Evolutionary conservation across 2,888 invertebrate species (phyloP).

Genomic region (Trissoscelio sp.): DNA sequence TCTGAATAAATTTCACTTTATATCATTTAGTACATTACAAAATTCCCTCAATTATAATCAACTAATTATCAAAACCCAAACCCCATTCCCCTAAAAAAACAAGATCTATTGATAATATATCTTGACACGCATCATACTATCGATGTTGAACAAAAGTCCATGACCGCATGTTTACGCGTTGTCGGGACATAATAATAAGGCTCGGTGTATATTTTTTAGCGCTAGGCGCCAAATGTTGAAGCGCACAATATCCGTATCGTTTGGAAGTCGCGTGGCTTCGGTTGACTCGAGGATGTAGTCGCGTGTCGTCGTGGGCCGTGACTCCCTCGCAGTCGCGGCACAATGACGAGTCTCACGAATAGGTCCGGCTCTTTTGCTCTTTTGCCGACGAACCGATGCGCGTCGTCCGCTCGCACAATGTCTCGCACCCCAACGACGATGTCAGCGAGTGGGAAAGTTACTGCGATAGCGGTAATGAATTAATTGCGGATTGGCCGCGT

Average conservation of each 20-base stretch:
- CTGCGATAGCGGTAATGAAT: constrained; percentile 79
- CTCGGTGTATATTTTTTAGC: constrained; percentile 53
- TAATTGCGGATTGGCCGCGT: constrained; percentile 81
- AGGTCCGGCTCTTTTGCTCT: constrained; percentile 52
- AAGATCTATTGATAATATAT: constrained; percentile 34
- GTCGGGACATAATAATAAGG: constrained; percentile 42
- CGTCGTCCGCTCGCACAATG: constrained; percentile 17
- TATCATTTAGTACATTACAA: too few species aligned
- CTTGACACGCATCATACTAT: neutral
- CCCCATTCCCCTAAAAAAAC: too few species aligned
- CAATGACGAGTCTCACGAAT: constrained; percentile 39
- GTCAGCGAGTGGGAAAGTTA: constrained; percentile 59
- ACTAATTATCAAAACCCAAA: too few species aligned
- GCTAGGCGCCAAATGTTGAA: constrained; percentile 66
- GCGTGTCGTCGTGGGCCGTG: constrained; percentile 75
- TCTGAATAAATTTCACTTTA: too few species aligned
- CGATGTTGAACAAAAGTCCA: neutral
- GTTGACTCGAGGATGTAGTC: constrained; percentile 76
- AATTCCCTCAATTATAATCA: too few species aligned
- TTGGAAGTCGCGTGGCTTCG: constrained; percentile 80
- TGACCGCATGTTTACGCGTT: constrained; percentile 40
- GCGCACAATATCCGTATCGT: constrained; percentile 78
- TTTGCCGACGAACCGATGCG: constrained; percentile 23
- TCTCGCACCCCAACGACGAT: constrained; percentile 46
- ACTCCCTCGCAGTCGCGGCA: constrained; percentile 51